Evolutionary conservation across 2,797 vertebrate genomes (phyloP).

Genomic region (Gambelia wislizenii): DNA sequence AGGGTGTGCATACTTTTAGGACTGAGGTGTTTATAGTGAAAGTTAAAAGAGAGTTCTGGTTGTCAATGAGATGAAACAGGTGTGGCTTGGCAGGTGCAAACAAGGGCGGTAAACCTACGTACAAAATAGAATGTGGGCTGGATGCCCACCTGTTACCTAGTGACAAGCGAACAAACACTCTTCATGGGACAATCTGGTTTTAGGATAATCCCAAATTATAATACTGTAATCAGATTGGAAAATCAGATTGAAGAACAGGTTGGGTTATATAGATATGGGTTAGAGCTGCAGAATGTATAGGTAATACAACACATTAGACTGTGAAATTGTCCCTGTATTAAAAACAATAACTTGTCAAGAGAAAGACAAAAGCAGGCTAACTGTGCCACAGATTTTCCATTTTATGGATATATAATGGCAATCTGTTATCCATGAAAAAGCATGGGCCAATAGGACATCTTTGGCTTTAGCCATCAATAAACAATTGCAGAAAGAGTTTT

Average conservation of each 20-base stretch:
- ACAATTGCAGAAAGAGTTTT: not conserved
- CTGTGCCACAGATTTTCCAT: not conserved
- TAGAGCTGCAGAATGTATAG: not conserved
- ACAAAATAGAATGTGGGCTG: not conserved
- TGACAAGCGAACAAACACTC: conserved; percentile 15
- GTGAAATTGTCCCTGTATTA: not conserved
- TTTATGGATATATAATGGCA: not conserved
- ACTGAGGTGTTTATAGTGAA: not conserved
- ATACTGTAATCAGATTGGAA: not conserved
- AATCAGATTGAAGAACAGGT: not conserved
- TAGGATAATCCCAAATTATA: not conserved
- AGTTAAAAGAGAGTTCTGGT: not conserved
- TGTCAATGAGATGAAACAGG: not conserved
- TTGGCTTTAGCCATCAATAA: not conserved
- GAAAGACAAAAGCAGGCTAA: not conserved
- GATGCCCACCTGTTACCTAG: not conserved
- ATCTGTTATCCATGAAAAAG: not conserved
- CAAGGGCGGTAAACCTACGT: not conserved
- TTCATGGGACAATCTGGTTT: not conserved
- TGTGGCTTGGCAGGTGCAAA: not conserved
- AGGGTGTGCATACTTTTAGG: not conserved
- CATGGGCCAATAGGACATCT: not conserved
- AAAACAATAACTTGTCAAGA: not conserved
- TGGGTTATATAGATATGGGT: not conserved
- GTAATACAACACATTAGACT: not conserved